Percentiles rank a stretch among this genome's conserved stretches.
Conservation (phyloP, 2,113 vertebrate species). For the Aphelocoma coerulescens region DNA sequence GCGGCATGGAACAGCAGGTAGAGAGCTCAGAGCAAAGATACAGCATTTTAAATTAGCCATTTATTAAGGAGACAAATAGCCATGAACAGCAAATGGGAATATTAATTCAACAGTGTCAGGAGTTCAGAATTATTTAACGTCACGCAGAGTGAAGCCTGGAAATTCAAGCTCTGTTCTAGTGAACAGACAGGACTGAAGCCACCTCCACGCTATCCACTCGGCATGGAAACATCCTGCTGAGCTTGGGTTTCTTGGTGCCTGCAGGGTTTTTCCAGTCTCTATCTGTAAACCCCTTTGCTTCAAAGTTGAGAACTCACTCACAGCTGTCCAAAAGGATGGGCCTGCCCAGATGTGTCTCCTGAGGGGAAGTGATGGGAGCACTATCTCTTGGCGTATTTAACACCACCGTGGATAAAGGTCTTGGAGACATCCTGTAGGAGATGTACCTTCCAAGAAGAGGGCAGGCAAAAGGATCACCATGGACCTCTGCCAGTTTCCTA, state of each 20-base stretch:
- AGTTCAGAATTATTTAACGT: conserved; percentile 1
- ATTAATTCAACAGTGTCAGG: not conserved
- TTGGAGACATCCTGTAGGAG: not conserved
- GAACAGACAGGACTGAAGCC: not conserved
- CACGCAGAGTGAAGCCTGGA: not conserved
- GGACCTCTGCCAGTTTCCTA: not conserved
- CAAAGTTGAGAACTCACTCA: not conserved
- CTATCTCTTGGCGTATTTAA: not conserved
- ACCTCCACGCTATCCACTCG: not conserved
- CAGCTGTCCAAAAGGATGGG: not conserved
- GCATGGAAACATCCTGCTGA: not conserved
- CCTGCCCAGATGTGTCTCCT: not conserved
- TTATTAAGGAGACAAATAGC: conserved; percentile 3
- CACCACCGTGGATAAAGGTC: not conserved
- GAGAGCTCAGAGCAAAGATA: not conserved
- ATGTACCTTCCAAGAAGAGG: not conserved
- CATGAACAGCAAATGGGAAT: not conserved
- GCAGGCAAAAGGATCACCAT: not conserved
- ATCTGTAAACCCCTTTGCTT: not conserved
- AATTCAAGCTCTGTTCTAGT: not conserved
- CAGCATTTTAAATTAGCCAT: not conserved
- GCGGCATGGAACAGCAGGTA: not conserved
- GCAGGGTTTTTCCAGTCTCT: not conserved
- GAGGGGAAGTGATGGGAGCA: not conserved
- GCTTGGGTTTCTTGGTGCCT: not conserved